Evolutionary conservation across 2,113 vertebrate species (phyloP).

Genomic region (Petaurus breviceps): DNA sequence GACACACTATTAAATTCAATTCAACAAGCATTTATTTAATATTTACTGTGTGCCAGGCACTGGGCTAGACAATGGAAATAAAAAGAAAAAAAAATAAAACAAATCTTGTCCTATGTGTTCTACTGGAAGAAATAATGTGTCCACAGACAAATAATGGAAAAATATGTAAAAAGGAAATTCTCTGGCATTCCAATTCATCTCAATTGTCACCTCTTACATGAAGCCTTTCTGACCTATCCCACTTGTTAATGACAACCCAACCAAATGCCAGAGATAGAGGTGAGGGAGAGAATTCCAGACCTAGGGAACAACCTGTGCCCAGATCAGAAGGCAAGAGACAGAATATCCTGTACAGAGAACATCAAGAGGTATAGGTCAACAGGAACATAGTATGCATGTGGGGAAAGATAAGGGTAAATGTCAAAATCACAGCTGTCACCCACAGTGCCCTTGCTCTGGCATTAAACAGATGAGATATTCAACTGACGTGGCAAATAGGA

Average conservation of each 20-base stretch:
- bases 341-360: not conserved
- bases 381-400: not conserved
- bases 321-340: not conserved
- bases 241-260: no score
- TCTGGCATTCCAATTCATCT: no score
- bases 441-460: not conserved
- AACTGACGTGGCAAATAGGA: not conserved
- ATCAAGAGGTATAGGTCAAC: not conserved
- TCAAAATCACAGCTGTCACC: not conserved
- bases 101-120: not conserved
- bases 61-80: not conserved
- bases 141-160: not conserved
- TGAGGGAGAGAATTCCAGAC: not conserved
- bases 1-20: not conserved
- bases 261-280: not conserved
- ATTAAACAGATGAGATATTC: not conserved
- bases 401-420: not conserved
- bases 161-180: not conserved
- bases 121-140: not conserved
- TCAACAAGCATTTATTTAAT: not conserved
- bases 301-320: not conserved
- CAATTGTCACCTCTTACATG: no score
- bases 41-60: not conserved
- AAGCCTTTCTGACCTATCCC: no score
- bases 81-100: not conserved